Conservation (phyloP, 2,113 vertebrate genomes). For the Gobiocypris rarus region DNA sequence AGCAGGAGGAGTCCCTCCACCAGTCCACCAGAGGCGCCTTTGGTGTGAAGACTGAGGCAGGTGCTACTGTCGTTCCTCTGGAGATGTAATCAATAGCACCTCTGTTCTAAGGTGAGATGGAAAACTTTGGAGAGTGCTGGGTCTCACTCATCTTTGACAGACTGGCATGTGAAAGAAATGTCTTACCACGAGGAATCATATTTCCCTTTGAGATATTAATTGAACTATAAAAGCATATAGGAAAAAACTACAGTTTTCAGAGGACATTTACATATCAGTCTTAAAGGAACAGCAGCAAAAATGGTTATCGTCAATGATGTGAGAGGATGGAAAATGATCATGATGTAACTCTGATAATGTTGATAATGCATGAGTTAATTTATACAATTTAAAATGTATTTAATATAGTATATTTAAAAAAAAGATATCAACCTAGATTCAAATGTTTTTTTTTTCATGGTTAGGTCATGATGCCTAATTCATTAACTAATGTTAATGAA, state of each 20-base stretch:
- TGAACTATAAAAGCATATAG: background rate
- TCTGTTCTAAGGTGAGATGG: conserved; percentile 20
- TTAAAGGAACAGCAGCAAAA: background rate
- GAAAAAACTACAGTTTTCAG: background rate
- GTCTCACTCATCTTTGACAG: conserved; percentile 31
- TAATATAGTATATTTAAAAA: background rate
- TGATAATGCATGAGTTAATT: background rate
- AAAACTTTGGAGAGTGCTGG: conserved; percentile 24
- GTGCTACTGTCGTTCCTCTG: conserved; percentile 39
- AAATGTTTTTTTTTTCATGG: background rate
- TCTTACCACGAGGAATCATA: background rate
- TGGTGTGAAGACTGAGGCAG: conserved; percentile 15
- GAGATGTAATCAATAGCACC: conserved; percentile 45
- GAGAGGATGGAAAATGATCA: no score
- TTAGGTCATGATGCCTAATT: background rate
- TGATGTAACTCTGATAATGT: background rate
- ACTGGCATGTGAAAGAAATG: background rate
- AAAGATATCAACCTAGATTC: background rate
- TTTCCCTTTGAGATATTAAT: conserved; percentile 1
- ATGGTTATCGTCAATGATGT: no score
- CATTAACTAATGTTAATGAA: background rate
- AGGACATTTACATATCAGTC: background rate
- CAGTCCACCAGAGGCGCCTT: conserved; percentile 23
- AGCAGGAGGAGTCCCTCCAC: conserved; percentile 28
- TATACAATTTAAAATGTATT: background rate